Evolutionary conservation across 1,140 invertebrate genomes (phyloP), one percentile per base, ranked within the genome.

Genomic region (Pseudoatta argentina): DNA sequence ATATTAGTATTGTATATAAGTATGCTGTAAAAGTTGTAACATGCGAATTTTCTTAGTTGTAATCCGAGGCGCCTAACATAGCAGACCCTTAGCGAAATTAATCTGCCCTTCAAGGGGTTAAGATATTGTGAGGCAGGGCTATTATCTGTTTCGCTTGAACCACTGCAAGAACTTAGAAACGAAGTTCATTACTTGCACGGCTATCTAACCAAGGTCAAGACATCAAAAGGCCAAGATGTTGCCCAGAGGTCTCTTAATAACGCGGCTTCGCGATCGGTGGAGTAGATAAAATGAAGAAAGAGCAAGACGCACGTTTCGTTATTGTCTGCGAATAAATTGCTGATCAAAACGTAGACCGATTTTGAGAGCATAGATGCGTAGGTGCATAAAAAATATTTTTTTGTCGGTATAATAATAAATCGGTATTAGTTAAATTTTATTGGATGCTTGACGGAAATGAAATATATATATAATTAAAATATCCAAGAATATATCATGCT

Each of bases 131-230:
- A 57, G 64, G 66, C 66, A 27, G 14, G 51, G 21, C 34, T 12
- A 39, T 81, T 81, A 53, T 34, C 64, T 57, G 64, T 44, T 73
- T 63, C 44, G 71, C 44, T 63, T 39, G 69, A 83, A 75, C 14
- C 57, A 85, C 48, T 76, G 81, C 21, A 34, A 64, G 72, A 73
- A 85, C 57, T 73, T 66, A 66, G 73, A 85, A 66, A 78, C 24
- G 61, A 78, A 66, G 61, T 61, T 78, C 53, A 78, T 78, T 85
- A 85, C 69, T 83, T 18, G 39, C 69, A 48, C n/a, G 57, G 53
- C 69, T 83, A 75, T 24, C 79, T 83, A 61, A 75, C 39, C 24
- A 83, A 83, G 79, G 79, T 83, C 79, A 75, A 61, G 57, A 55
- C 14, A 24, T 53, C 69, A 34, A 73, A 30, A 73, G 79, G 63